Percentiles rank a stretch among this genome's conserved stretches.
phyloP scores from a whole-genome alignment of 2,113 vertebrate species.

The Sylvia atricapilla region DNA sequence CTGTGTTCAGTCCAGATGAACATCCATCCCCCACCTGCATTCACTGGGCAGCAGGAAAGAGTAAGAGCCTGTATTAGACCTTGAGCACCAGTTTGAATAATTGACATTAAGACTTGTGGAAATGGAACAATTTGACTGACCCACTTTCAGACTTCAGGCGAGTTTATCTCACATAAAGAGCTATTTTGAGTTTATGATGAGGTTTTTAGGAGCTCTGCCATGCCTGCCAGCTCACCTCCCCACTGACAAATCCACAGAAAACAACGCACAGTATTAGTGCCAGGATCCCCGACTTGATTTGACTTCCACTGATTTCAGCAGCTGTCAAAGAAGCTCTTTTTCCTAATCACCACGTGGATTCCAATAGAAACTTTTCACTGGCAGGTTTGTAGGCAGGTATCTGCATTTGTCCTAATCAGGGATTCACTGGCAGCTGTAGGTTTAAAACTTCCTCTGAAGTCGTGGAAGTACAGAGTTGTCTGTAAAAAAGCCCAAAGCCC shows the following conservation, averaged over 20 bases:
- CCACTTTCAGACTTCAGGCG: background rate
- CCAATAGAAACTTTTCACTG: background rate
- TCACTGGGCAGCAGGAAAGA: background rate
- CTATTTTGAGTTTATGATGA: background rate
- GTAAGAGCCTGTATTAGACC: background rate
- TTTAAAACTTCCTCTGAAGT: background rate
- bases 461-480: rapidly evolving
- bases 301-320: background rate
- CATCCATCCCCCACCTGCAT: background rate
- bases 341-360: background rate
- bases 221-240: background rate
- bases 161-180: background rate
- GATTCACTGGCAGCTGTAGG: background rate
- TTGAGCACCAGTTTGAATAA: background rate
- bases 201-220: background rate
- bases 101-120: background rate
- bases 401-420: background rate
- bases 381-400: background rate
- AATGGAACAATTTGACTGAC: background rate
- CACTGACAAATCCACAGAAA: background rate
- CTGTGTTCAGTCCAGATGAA: background rate
- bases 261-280: background rate
- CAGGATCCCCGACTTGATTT: background rate
- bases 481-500: background rate
- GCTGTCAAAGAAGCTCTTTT: background rate